Evolutionary conservation across 2,888 invertebrate species (phyloP), one percentile per base, ranked within the genome.

Genomic region (Hirtodrosophila confusa): DNA sequence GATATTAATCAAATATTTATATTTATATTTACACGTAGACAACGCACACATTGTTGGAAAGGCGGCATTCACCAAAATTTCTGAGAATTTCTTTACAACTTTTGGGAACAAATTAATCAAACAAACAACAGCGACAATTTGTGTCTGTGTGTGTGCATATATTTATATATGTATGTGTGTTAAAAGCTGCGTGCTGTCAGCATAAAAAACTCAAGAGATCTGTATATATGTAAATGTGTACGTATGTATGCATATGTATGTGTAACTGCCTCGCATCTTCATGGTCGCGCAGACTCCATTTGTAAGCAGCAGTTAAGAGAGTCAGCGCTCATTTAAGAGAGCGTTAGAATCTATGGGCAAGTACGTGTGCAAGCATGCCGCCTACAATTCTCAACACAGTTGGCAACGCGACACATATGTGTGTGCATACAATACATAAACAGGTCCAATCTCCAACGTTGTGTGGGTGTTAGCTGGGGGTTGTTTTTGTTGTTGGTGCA

Each of bases 1-100:
- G 72, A 85, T 85, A 87, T 86, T 87, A 85, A 86, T 83, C 85
- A 87, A 83, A 83, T 83, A 83, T 83, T 83, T 83, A 83, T 78
- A 85, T 83, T 83, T 87, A 83, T 78, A 85, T 83, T 83, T 87
- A 83, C 87, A 75, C 86, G 70, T 71, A 75, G 78, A 74, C 77
- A 66, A 56, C 60, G 43, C 45, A 43, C 56, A 53, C 54, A 58
- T 51, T 69, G 65, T 50, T 67, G 65, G 44, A 11, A 31, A 40
- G 67, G 57, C 78, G 69, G 69, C 78, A 80, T 86, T 57, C 50
- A 64, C 49, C 62, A 70, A 86, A 70, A 86, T 78, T 80, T 83
- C 82, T 55, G 11, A 75, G 82, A 86, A 80, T 84, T 71, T 69
- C 74, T 69, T 75, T 73, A 70, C 72, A 75, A 63, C 61, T 6